Base-by-base conservation (phyloP, 64 coral and sea anemone species). In the Pachyseris speciosa region DNA sequence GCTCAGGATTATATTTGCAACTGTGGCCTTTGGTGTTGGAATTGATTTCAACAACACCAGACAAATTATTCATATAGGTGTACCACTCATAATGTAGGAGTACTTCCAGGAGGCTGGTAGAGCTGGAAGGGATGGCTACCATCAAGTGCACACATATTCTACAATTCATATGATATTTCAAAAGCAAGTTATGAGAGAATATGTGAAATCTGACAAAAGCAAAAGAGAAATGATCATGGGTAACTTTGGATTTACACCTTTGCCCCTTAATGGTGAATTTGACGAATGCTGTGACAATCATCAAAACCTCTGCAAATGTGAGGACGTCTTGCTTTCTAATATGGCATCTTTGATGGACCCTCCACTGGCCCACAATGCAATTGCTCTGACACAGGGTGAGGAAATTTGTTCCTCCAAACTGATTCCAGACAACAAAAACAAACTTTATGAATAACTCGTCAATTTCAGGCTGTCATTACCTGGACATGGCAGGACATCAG, bases 21-120 rank as follows among this genome's bases (percentile, higher is more conserved):
- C 91, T n/a, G 58, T 92, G 10, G 91, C 91, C 29, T 87, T 92
- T 87, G 71, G 91, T 9, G 80, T 93, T 87, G 91, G 91, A 22
- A 15, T 92, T 43, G 83, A 93, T 74, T 75, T 74, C 12, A 26
- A 40, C 5, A 22, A 86, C 25, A 87, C 86, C 20, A 67, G 72
- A 70, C 52, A 66, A n/a, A 84, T 93, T 13, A 70, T 92, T 11
- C 91, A 93, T 32, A 87, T 87, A 39, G 91, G 91, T 28, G 64
- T 87, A 0, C 83, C 91, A 22, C 26, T 45, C 29, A 87, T 27
- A 17, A 76, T 93, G 28, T 83, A 93, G 40, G 83, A 87, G 22
- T 93, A 69, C 24, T 87, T 93, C 45, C 91, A 93, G 41, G 84
- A 93, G 67, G 73, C 72, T 49, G 91, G 91, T 22, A 47, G 91